Evolutionary conservation across 2,113 vertebrate species (phyloP), one percentile per base, ranked within the genome.

Genomic region (Calyptomena viridis): DNA sequence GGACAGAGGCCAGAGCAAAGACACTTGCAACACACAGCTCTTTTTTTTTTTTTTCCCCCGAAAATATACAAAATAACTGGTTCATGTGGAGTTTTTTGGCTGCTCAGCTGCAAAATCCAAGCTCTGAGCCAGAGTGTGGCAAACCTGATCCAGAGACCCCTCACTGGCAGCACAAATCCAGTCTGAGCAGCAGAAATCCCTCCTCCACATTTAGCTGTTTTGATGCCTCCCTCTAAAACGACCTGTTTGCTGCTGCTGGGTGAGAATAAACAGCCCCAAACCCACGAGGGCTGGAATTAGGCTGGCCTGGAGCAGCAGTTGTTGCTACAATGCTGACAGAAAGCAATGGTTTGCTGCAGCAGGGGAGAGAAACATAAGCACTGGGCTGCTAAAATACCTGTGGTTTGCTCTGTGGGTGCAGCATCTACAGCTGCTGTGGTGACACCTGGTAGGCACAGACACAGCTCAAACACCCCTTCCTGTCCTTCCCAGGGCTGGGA

Each of bases 331-430:
- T 14, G 47, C 67, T 3, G 12, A 64, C 11, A 11, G 7, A 63
- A 74, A 58, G 63, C 0, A 6, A 33, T 15, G 78, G 16, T 33
- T 92, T 4, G 75, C 90, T 72, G 84, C 17, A 9, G 90, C 74
- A 24, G 44, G 42, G 81, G 75, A 83, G 90, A 87, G 30, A 55
- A 87, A 64, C 82, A 76, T 7, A 49, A 91, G 73, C 85, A 85
- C 5, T 58, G 66, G 81, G 14, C 60, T 58, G 92, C 90, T 87
- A 25, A 93, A 85, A 94, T 85, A 83, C 42, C 87, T 83, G 95
- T 66, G 95, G 94, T 96, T 66, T 85, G 88, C 66, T 85, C 85
- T 93, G 96, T 2, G n/a, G 92, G 94, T 56, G 56, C 93, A 74
- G 84, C 68, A 3, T 40, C 91, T 88, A 83, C 79, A 50, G 89